Evolutionary conservation across 2,797 vertebrate genomes (phyloP).

Genomic region (Perodicticus potto): DNA sequence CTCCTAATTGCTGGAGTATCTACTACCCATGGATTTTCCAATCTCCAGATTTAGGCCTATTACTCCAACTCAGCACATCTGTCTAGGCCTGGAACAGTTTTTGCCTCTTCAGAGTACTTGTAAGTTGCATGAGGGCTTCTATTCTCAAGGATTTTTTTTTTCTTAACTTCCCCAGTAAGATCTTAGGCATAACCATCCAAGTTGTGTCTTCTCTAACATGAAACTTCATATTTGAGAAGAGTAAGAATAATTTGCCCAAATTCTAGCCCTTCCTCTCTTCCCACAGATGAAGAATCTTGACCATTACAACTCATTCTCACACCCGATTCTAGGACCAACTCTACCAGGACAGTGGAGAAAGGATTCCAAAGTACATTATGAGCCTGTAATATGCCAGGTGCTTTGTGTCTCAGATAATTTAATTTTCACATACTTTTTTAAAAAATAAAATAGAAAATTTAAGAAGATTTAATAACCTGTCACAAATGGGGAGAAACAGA

Average conservation of each 20-base stretch:
- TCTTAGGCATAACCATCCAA: background rate
- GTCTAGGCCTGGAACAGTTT: background rate
- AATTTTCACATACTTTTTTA: conserved; percentile 21
- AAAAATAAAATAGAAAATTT: background rate
- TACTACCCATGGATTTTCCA: background rate
- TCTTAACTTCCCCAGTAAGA: background rate
- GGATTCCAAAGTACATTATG: background rate
- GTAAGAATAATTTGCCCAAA: background rate
- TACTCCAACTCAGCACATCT: background rate
- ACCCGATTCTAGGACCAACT: conserved; percentile 10
- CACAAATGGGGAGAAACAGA: background rate
- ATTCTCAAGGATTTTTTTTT: background rate
- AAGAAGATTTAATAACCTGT: background rate
- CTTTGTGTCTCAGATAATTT: conserved; percentile 20
- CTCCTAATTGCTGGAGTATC: background rate
- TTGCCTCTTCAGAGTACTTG: background rate
- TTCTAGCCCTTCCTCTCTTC: background rate
- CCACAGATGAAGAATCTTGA: background rate
- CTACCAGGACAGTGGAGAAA: background rate
- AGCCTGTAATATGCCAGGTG: background rate
- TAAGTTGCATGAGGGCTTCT: background rate
- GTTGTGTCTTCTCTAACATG: background rate
- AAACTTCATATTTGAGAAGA: background rate
- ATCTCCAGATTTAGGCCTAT: background rate
- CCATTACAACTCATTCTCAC: background rate